These are phyloP conservation scores for Trichoplusia ni DNA, from an alignment of 1,140 invertebrate genomes.

Conservation along the genomic window DNA sequence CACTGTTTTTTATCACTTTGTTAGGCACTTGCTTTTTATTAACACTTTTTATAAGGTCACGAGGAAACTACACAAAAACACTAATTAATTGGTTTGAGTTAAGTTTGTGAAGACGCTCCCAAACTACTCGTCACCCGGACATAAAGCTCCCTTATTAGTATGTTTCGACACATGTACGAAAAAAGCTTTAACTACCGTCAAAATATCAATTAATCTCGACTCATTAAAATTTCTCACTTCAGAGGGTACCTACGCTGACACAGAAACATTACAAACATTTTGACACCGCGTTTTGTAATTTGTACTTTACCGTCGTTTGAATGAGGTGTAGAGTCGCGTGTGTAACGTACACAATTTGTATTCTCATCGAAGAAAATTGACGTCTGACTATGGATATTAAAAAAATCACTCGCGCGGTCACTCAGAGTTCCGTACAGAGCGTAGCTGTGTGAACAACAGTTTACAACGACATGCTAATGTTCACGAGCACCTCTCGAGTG, in stretches of 20 bases:
- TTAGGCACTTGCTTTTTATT: neutral
- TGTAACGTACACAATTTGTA: constrained; percentile 11
- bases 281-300: neutral
- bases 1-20: constrained; percentile 4
- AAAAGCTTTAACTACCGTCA: constrained; percentile 34
- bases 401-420: constrained; percentile 9
- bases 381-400: constrained; percentile 38
- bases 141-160: constrained; percentile 18
- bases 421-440: neutral
- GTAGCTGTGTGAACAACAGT: neutral
- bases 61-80: neutral
- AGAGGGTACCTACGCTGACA: constrained; percentile 13
- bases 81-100: neutral
- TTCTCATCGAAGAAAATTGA: constrained; percentile 68
- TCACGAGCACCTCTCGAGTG: neutral
- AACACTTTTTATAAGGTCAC: neutral
- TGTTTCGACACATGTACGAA: constrained; percentile 38
- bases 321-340: constrained; percentile 16
- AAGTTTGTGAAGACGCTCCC: neutral
- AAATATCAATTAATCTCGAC: constrained; percentile 58
- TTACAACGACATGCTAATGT: neutral
- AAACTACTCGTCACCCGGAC: neutral
- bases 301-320: constrained; percentile 1
- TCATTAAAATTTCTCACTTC: constrained; percentile 50
- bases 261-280: constrained; percentile 2